A percentile compares a stretch with the other conserved stretches of the same genome.
Conservation (phyloP, 2,113 vertebrate genomes). For the Cololabis saira region DNA sequence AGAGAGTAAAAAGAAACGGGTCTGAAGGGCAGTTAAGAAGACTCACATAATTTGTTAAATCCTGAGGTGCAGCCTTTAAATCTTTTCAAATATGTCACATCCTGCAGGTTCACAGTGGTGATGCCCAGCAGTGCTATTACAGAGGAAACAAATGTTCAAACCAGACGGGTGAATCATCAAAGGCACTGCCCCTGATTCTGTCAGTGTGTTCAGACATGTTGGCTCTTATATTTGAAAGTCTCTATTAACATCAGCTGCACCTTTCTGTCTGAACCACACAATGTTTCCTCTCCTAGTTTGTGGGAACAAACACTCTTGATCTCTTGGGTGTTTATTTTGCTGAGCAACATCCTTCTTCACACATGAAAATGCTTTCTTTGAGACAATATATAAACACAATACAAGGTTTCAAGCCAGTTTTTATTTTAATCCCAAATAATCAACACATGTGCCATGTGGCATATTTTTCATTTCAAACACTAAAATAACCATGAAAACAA, state of each 20-base stretch:
- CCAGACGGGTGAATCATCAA: slow-evolving; percentile 66
- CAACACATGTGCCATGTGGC: too few species aligned
- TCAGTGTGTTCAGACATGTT: slow-evolving; percentile 66
- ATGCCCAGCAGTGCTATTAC: slow-evolving; percentile 27
- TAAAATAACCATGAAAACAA: background rate
- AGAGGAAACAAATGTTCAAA: slow-evolving; percentile 28
- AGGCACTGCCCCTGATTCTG: slow-evolving; percentile 37
- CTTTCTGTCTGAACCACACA: slow-evolving; percentile 21
- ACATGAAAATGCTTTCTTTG: too few species aligned
- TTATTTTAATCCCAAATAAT: background rate
- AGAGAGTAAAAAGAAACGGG: background rate
- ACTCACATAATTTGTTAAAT: slow-evolving; percentile 7
- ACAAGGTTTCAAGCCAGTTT: too few species aligned
- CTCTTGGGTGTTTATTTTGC: background rate
- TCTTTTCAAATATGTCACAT: slow-evolving; percentile 41
- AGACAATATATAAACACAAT: too few species aligned
- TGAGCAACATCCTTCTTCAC: background rate
- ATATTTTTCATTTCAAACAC: background rate
- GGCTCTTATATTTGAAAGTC: slow-evolving; percentile 47
- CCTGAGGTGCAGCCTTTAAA: slow-evolving; percentile 23
- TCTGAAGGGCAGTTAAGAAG: slow-evolving; percentile 4
- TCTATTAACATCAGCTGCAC: slow-evolving; percentile 47
- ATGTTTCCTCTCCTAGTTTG: slow-evolving; percentile 19
- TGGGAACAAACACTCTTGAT: background rate
- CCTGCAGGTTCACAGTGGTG: slow-evolving; percentile 14